Percentiles rank a stretch among this genome's conserved stretches.
phyloP scores from a whole-genome alignment of 2,888 invertebrate genomes.

The Amiota minor region DNA sequence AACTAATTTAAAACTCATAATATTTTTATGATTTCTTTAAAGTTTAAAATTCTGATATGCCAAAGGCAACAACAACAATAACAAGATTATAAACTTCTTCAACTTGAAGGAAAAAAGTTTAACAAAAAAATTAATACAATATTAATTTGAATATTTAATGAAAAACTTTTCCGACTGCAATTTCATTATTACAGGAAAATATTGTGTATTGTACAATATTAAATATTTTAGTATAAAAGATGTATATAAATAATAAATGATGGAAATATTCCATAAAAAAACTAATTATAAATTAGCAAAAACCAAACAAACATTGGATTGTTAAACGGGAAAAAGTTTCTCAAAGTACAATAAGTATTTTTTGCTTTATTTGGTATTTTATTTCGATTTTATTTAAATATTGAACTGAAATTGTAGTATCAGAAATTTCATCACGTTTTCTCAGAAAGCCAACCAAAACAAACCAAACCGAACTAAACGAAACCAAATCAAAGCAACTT shows the following conservation, averaged over 20 bases:
- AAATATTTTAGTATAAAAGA: too few relatives aligned
- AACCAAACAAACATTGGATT: too few relatives aligned
- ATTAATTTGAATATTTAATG: slow-evolving; percentile 52
- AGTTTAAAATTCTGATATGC: too few relatives aligned
- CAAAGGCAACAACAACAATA: not conserved
- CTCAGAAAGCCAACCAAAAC: slow-evolving; percentile 6
- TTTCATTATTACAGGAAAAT: not conserved
- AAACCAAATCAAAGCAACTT: not conserved
- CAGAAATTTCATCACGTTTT: slow-evolving; percentile 23
- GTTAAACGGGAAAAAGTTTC: not conserved
- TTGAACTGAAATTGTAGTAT: slow-evolving; percentile 12
- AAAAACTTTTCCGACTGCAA: not conserved
- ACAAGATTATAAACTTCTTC: not conserved
- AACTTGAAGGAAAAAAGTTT: not conserved
- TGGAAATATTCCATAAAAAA: too few relatives aligned
- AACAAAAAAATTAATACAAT: slow-evolving; percentile 57
- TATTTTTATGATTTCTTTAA: too few relatives aligned
- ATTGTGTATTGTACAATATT: too few relatives aligned
- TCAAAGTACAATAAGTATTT: not conserved
- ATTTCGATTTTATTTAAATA: not conserved
- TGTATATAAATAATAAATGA: too few relatives aligned
- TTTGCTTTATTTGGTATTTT: not conserved
- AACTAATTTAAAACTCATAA: too few relatives aligned
- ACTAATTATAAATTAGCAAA: too few relatives aligned
- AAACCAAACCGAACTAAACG: not conserved